phyloP scores from a whole-genome alignment of 1,140 invertebrate genomes.

The Trichonephila clavipes region DNA sequence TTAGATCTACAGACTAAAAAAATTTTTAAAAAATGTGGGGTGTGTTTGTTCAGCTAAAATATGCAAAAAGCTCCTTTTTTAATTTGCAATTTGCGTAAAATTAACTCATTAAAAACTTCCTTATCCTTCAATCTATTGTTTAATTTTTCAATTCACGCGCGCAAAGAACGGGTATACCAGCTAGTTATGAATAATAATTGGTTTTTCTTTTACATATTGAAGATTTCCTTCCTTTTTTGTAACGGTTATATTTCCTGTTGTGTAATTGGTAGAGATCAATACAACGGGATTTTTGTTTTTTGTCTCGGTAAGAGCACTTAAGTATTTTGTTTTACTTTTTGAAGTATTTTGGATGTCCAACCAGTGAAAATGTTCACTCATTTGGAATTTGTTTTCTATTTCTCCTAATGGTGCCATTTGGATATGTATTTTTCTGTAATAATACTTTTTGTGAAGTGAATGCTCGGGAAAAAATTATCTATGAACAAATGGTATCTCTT shows the following conservation, averaged over 20 bases:
- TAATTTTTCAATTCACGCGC: too few species aligned
- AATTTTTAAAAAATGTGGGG: too few species aligned
- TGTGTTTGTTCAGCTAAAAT: too few species aligned
- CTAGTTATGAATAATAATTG: conserved; percentile 52
- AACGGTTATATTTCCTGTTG: conserved; percentile 54
- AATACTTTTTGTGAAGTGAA: neutral
- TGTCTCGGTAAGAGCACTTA: neutral
- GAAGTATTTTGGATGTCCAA: neutral
- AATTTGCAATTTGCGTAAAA: too few species aligned
- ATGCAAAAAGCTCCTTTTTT: too few species aligned
- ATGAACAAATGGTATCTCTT: neutral
- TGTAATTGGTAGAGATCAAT: conserved; percentile 29
- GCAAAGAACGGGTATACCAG: too few species aligned
- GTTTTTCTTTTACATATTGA: conserved; percentile 60
- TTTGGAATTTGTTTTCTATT: neutral
- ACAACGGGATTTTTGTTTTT: neutral
- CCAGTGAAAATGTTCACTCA: neutral
- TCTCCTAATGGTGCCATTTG: neutral
- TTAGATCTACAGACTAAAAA: too few species aligned
- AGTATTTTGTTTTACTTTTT: neutral
- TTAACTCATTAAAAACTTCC: too few species aligned
- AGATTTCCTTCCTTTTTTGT: conserved; percentile 51
- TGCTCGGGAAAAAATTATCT: neutral
- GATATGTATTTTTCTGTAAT: neutral
- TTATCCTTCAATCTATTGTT: too few species aligned